Conservation (phyloP, 2,888 invertebrate genomes). For the Halictus quadricinctus region DNA sequence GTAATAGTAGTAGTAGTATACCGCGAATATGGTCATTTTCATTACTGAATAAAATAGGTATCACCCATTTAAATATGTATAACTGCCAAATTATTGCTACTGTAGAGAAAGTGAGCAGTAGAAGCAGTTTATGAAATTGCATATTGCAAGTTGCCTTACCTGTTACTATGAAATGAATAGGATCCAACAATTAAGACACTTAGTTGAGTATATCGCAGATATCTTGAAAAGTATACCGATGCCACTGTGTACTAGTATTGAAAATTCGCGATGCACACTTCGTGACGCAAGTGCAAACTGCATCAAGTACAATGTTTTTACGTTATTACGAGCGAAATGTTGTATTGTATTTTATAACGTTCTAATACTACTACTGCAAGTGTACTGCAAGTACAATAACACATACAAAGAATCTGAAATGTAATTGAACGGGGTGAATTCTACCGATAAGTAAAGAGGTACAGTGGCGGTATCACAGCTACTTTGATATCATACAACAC, state of each 20-base stretch:
- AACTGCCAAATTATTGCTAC: slow-evolving; percentile 69
- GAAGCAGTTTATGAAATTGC: slow-evolving; percentile 53
- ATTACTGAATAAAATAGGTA: slow-evolving; percentile 54
- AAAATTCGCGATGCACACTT: slow-evolving; percentile 11
- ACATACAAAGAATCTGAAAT: neutral
- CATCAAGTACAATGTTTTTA: neutral
- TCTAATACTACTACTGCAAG: slow-evolving; percentile 4
- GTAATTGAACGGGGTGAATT: slow-evolving; percentile 16
- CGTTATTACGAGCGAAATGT: neutral
- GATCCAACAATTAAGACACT: slow-evolving; percentile 77
- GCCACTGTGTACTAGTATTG: slow-evolving; percentile 54
- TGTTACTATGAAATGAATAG: slow-evolving; percentile 65
- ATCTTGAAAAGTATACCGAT: slow-evolving; percentile 67
- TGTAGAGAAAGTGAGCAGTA: slow-evolving; percentile 49
- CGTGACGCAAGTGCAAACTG: neutral
- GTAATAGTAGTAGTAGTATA: slow-evolving; percentile 22
- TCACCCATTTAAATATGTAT: slow-evolving; percentile 37
- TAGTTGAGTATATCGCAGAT: slow-evolving; percentile 73
- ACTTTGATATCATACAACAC: slow-evolving; percentile 70
- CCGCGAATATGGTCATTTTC: slow-evolving; percentile 45
- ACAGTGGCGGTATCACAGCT: slow-evolving; percentile 71
- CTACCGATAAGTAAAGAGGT: slow-evolving; percentile 49
- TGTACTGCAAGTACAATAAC: neutral
- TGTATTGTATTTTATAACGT: neutral
- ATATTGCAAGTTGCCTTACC: slow-evolving; percentile 43